Base-by-base conservation (phyloP, 2,113 vertebrate genomes). In the Podilymbus podiceps region DNA sequence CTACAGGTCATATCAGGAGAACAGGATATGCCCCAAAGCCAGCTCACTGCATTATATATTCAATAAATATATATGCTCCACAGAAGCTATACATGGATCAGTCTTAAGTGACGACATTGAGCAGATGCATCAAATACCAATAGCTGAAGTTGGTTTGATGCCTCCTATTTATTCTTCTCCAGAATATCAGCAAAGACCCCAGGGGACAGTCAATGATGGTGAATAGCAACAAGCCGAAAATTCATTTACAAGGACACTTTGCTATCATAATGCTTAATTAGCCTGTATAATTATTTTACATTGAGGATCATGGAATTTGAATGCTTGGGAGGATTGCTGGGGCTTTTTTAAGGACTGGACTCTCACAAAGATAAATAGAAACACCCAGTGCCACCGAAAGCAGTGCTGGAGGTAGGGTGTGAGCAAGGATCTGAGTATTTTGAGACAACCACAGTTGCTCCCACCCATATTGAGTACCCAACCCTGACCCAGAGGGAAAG, bases 141-240 rank as follows among this genome's bases (percentile, higher is more conserved):
- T 24, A 55, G 72, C 75, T 71, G 38, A 67, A 84, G 46, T 8
- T 28, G 31, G 40, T 53, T 38, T 71, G 72, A 42, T 77, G 59
- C 19, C 38, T 86, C 42, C 28, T 74, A n/a, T 92, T 93, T 80
- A 42, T 84, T 80, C 77, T 69, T 62, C 72, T 89, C 42, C 55
- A 69, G 76, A 86, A 53, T 22, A 92, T 55, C 64, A 63, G 30
- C 60, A 38, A 77, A 77, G 89, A 77, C 69, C 74, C 46, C 1
- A 71, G 73, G 87, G 81, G 47, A 66, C 40, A 77, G 49, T 40
- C 69, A 58, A 5, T 28, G 69, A n/a, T 8, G 5, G 47, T 84
- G 69, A 94, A 91, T 23, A 93, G 44, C 79, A 95, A 71, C 59
- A 59, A 86, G 73, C 22, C 8, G 21, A 80, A 93, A 86, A 92